These are phyloP conservation scores for Nothoprocta pentlandii DNA, from an alignment of 2,113 vertebrate genomes.

Conservation along the genomic window DNA sequence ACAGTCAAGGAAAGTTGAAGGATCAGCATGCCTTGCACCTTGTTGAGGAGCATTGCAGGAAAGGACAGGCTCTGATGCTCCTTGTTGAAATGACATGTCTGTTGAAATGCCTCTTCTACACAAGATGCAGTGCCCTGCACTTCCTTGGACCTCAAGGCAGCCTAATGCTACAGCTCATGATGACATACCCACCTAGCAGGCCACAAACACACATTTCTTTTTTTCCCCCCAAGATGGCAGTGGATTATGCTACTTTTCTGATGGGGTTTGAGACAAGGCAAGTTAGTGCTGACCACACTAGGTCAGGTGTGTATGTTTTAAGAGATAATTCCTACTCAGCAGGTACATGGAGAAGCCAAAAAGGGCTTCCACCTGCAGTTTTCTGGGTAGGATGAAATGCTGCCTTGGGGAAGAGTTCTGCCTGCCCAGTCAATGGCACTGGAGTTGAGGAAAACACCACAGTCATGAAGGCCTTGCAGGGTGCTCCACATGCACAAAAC, in stretches of 20 bases:
- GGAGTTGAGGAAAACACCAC: not conserved
- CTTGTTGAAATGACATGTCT: not conserved
- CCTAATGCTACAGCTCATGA: not conserved
- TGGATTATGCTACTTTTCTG: not conserved
- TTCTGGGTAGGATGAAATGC: not conserved
- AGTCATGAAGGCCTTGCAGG: not conserved
- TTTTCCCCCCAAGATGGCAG: not conserved
- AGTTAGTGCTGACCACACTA: not conserved
- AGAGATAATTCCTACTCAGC: rapidly evolving
- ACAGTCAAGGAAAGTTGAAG: not conserved
- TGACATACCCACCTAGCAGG: rapidly evolving
- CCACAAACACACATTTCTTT: not conserved
- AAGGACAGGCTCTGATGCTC: not conserved
- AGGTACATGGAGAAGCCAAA: not conserved
- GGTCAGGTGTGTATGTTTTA: not conserved
- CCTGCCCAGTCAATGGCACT: not conserved
- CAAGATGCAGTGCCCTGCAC: not conserved
- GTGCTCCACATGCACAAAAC: not conserved
- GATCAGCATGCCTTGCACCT: not conserved
- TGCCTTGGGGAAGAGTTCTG: not conserved
- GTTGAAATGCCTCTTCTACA: too few species aligned
- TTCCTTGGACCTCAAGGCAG: not conserved
- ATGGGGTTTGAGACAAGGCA: not conserved
- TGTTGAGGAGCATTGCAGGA: rapidly evolving
- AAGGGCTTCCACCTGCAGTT: not conserved